Evolutionary conservation across 2,113 vertebrate genomes (phyloP).

Genomic region (Amphiprion percula): DNA sequence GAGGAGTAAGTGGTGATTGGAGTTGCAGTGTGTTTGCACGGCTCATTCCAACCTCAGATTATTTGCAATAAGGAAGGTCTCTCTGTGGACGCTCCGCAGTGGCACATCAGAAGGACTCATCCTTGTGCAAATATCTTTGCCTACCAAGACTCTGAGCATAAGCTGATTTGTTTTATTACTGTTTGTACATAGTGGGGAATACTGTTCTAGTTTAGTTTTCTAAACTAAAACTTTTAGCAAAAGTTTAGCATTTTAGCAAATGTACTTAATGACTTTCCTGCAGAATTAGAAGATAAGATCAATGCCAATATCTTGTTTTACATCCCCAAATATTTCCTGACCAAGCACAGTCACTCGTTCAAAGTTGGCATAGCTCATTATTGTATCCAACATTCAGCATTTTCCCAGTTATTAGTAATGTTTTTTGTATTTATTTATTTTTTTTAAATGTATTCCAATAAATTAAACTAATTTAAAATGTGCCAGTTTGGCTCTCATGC

Average conservation of each 20-base stretch:
- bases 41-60: conserved; percentile 26
- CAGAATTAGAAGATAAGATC: neutral
- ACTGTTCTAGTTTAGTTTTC: neutral
- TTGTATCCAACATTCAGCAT: too few species aligned
- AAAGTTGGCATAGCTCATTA: too few species aligned
- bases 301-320: neutral
- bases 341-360: neutral
- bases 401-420: too few species aligned
- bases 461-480: too few species aligned
- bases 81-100: neutral
- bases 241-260: neutral
- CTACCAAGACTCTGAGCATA: neutral
- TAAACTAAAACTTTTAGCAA: neutral
- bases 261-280: neutral
- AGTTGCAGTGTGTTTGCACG: conserved; percentile 13
- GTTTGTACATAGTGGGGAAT: conserved; percentile 30
- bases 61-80: conserved; percentile 42
- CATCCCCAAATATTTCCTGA: neutral
- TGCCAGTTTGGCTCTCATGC: too few species aligned
- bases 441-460: too few species aligned
- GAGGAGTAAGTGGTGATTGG: neutral
- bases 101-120: neutral
- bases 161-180: conserved; percentile 6
- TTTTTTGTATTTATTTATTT: too few species aligned
- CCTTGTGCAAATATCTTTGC: conserved; percentile 1